phyloP scores from a whole-genome alignment of 2,797 vertebrate species.

The Leucoraja ocellata region DNA sequence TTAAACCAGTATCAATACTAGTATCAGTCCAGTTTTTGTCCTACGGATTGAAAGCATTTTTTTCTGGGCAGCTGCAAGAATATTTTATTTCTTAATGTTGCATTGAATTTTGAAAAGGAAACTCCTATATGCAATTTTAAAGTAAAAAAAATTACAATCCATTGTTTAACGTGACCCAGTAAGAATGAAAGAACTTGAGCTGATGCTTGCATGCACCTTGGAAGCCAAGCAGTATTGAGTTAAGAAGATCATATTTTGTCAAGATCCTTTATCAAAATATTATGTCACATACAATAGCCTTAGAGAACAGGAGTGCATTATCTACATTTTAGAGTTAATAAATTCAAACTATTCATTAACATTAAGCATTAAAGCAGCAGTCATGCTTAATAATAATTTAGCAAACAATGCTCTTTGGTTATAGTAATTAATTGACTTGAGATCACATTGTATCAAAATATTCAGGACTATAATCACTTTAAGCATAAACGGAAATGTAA shows the following conservation, averaged over 20 bases:
- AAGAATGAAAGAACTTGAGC: background rate
- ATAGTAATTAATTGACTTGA: background rate
- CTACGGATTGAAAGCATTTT: background rate
- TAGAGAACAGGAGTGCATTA: background rate
- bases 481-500: background rate
- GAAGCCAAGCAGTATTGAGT: background rate
- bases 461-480: background rate
- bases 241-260: background rate
- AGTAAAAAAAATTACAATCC: background rate
- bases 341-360: background rate
- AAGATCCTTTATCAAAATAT: background rate
- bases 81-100: background rate
- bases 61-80: background rate
- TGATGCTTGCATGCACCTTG: background rate
- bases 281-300: background rate
- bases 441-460: background rate
- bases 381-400: background rate
- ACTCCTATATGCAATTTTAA: background rate
- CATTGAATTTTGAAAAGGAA: background rate
- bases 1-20: no score
- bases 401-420: background rate
- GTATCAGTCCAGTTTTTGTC: background rate
- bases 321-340: background rate
- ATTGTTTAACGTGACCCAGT: background rate
- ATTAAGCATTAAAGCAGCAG: background rate